phyloP scores from a whole-genome alignment of 2,113 vertebrate species.

The Cephalopterus ornatus region DNA sequence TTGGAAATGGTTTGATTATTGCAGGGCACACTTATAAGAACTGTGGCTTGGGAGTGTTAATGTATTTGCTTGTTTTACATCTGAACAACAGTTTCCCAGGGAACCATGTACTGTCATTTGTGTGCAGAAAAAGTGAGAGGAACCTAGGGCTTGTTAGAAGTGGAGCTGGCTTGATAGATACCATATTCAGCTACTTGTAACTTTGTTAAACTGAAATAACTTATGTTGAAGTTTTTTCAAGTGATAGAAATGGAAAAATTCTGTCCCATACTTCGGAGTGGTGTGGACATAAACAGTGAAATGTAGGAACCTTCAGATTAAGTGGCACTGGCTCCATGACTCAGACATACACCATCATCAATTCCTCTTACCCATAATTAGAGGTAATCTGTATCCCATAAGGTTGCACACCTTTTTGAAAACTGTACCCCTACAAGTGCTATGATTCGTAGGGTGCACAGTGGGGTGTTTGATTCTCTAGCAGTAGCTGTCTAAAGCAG shows the following conservation, averaged over 20 bases:
- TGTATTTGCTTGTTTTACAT: not conserved
- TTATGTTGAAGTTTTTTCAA: not conserved
- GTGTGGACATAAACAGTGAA: not conserved
- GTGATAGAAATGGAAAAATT: not conserved
- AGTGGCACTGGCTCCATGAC: not conserved
- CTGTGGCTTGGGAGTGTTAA: not conserved
- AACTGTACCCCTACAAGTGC: not conserved
- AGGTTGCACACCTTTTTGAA: not conserved
- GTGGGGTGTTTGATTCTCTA: not conserved
- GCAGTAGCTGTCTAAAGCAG: not conserved
- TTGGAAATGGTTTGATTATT: not conserved
- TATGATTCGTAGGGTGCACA: not conserved
- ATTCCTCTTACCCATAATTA: not conserved
- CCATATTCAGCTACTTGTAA: not conserved
- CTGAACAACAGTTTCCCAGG: not conserved
- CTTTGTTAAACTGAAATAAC: not conserved
- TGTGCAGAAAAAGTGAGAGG: too few relatives aligned
- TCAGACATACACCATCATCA: not conserved
- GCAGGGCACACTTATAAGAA: not conserved
- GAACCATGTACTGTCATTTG: not conserved
- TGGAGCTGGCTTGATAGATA: not conserved
- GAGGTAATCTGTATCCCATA: not conserved
- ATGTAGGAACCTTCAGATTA: not conserved
- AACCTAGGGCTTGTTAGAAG: not conserved
- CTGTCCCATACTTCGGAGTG: not conserved